These are phyloP conservation scores for Macquaria australasica DNA, from an alignment of 2,113 vertebrate species.

Conservation along the genomic window DNA sequence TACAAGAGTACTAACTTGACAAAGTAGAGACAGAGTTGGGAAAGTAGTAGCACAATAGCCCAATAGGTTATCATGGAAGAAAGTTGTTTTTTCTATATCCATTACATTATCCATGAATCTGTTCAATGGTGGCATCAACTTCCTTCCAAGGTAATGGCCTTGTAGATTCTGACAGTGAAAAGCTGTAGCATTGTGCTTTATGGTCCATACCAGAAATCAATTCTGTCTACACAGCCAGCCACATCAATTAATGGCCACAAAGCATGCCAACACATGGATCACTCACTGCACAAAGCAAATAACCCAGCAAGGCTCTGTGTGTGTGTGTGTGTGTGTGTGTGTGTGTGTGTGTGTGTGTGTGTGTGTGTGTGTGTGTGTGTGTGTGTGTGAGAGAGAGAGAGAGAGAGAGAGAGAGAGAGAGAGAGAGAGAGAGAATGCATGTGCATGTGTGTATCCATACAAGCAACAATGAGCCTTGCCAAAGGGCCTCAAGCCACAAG, in stretches of 20 bases:
- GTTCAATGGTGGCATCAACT: constrained; percentile 37
- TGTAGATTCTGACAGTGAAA: constrained; percentile 57
- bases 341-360: constrained; percentile 17
- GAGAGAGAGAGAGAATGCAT: not conserved
- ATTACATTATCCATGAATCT: constrained; percentile 37
- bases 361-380: constrained; percentile 26
- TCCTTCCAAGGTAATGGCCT: constrained; percentile 58
- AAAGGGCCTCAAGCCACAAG: not conserved
- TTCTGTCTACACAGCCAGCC: constrained; percentile 57
- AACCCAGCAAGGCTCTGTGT: not conserved
- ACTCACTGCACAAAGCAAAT: constrained; percentile 46
- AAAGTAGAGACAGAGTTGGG: not conserved
- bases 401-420: no score
- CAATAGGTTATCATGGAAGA: not conserved
- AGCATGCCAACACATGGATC: constrained; percentile 45
- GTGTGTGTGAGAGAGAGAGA: not conserved
- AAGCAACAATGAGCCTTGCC: not conserved
- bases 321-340: constrained; percentile 14
- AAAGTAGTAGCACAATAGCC: not conserved
- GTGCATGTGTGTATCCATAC: not conserved
- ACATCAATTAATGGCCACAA: constrained; percentile 57
- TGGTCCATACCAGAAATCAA: constrained; percentile 62
- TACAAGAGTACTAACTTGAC: not conserved
- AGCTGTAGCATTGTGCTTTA: constrained; percentile 63
- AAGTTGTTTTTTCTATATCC: constrained; percentile 10